These are phyloP conservation scores for Cremastinae sp. DNA, from an alignment of 2,888 invertebrate species.

Conservation along the genomic window DNA sequence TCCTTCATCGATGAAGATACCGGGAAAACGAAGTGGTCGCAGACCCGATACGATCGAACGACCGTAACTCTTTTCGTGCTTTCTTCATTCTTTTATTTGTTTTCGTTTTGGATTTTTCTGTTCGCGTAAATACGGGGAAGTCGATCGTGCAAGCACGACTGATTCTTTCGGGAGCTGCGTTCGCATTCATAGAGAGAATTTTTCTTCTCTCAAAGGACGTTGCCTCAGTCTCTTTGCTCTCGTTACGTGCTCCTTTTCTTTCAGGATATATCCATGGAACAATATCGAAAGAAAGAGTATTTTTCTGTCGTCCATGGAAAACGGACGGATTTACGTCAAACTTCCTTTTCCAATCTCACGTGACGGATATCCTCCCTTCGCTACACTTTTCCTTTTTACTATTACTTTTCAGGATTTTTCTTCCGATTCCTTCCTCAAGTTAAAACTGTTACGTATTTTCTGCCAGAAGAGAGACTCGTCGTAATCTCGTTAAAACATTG, in stretches of 20 bases:
- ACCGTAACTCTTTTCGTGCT: slow-evolving; percentile 41
- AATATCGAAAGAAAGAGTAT: slow-evolving; percentile 53
- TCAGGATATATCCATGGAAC: slow-evolving; percentile 23
- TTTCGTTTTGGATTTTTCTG: slow-evolving; percentile 2
- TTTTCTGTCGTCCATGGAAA: slow-evolving; percentile 14
- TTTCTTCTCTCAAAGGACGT: slow-evolving; percentile 56
- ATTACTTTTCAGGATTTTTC: not conserved
- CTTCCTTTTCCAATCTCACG: slow-evolving; percentile 39
- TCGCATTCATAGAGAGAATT: slow-evolving; percentile 62
- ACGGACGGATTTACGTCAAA: slow-evolving; percentile 36
- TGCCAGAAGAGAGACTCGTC: not conserved
- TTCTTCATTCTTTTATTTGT: slow-evolving; percentile 3
- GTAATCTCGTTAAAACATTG: not conserved
- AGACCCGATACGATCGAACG: slow-evolving; percentile 59
- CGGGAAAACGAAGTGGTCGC: slow-evolving; percentile 56
- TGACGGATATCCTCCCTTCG: slow-evolving; percentile 12
- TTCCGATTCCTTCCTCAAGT: not conserved
- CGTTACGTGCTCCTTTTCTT: slow-evolving; percentile 10
- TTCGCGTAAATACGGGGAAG: not conserved
- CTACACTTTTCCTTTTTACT: slow-evolving; percentile 3
- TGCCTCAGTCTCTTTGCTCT: slow-evolving; percentile 33
- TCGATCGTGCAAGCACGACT: slow-evolving; percentile 25
- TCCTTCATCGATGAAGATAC: slow-evolving; percentile 14
- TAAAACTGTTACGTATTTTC: slow-evolving; percentile 15
- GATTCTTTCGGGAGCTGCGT: slow-evolving; percentile 36